Evolutionary conservation across 2,888 invertebrate species (phyloP), one percentile per base, ranked within the genome.

Genomic region (Dyspetes luteomarginatus): DNA sequence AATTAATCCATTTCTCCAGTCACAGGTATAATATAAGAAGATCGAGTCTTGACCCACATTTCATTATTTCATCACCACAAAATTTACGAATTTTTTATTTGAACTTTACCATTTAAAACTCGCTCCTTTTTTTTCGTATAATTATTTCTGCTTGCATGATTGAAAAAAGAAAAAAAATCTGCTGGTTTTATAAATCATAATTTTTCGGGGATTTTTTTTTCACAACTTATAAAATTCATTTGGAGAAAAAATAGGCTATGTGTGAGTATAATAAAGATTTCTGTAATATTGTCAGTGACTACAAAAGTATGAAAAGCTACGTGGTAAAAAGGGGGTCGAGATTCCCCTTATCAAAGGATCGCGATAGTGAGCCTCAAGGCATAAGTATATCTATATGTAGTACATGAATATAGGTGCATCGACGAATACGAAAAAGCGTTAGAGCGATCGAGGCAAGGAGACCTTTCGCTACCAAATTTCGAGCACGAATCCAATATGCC

Each of bases 401-500:
- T 19, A 36, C 4, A 50, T 15, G 7, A 0, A 30, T 56, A 60
- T 41, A n/a, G 9, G 55, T 24, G 24, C 58, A 60, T 22, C 7
- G 26, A 0, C 50, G 75, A 67, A 72, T 67, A 68, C 48, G 67
- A 76, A 68, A 65, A 75, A 76, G 52, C 75, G 71, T 72, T 48
- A 12, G 45, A 72, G 45, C 67, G 75, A 52, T 60, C 41, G 52
- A 43, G 60, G 60, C 56, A n/a, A 26, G 55, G 36, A 72, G 58
- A 76, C 72, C 60, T 62, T 55, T 69, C 74, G 82, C 78, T 83
- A 73, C 73, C 74, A 82, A 83, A 84, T 83, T 85, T 85, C 78
- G 79, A 76, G 80, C 83, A 85, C 83, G 83, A 85, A 84, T 79
- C 81, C 82, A 85, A 85, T 85, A 84, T 83, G 73, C 84, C 81